Conservation (phyloP, 2,113 vertebrate genomes). For the Chamaetylas fuelleborni region DNA sequence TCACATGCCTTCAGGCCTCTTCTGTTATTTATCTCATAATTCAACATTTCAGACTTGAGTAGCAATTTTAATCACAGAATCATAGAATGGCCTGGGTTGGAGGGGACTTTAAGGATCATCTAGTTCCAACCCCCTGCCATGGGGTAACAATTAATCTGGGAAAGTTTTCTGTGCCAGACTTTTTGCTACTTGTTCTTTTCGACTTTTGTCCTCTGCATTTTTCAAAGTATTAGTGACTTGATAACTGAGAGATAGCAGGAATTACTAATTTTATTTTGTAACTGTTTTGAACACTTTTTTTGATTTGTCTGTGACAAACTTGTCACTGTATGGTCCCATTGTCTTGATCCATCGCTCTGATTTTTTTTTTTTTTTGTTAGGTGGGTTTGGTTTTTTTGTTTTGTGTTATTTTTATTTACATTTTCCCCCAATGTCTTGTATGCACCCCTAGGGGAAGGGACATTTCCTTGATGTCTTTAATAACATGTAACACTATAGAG, state of each 20-base stretch:
- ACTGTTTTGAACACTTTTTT: background rate
- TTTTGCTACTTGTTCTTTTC: background rate
- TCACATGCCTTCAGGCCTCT: background rate
- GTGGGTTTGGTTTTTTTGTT: accelerated
- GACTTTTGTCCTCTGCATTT: background rate
- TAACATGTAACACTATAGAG: background rate
- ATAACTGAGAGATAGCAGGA: background rate
- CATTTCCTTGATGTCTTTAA: background rate
- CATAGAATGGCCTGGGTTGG: background rate
- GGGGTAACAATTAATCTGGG: background rate
- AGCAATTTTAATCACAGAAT: background rate
- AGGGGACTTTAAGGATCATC: background rate
- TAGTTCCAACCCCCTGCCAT: background rate
- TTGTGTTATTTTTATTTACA: accelerated
- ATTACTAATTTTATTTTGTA: background rate
- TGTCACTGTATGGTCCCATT: background rate
- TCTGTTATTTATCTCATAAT: background rate
- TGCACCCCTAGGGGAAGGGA: background rate
- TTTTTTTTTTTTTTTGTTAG: background rate
- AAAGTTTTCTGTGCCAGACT: background rate
- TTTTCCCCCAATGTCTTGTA: background rate
- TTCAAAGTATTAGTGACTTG: background rate
- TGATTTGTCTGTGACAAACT: background rate
- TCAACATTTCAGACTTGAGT: background rate
- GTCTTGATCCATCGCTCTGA: background rate